Percentiles rank a stretch among this genome's conserved stretches.
Conservation (phyloP, 2,113 vertebrate genomes). For the Tonatia bakeri region DNA sequence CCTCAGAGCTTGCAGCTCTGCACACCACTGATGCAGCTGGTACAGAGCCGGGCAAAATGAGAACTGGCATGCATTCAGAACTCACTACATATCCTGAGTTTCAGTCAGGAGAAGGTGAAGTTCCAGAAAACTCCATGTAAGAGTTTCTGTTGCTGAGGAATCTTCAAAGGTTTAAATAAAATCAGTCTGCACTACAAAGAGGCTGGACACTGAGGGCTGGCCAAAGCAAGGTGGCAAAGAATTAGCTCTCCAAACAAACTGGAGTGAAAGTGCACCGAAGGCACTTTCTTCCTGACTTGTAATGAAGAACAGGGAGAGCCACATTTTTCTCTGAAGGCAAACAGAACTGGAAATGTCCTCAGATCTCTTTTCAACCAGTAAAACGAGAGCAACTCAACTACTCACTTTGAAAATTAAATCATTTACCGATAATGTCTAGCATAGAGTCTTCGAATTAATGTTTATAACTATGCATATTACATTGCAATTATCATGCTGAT, state of each 20-base stretch:
- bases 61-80: fast-evolving
- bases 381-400: background rate
- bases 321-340: background rate
- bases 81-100: background rate
- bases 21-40: background rate
- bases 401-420: background rate
- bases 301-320: background rate
- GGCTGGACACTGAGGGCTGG: background rate
- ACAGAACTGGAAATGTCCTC: background rate
- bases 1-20: background rate
- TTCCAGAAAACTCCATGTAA: background rate
- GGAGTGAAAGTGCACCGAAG: background rate
- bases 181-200: fast-evolving
- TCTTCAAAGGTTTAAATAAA: background rate
- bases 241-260: background rate
- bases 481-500: background rate
- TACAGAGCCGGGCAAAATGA: background rate
- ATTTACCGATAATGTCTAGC: background rate
- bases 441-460: background rate
- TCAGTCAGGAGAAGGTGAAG: background rate
- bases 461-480: background rate
- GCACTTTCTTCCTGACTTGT: background rate
- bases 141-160: too few species aligned
- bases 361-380: background rate
- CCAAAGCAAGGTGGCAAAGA: background rate